These are phyloP conservation scores for Andinoacara biseriatus DNA, from an alignment of 2,113 vertebrate genomes.

Conservation along the genomic window DNA sequence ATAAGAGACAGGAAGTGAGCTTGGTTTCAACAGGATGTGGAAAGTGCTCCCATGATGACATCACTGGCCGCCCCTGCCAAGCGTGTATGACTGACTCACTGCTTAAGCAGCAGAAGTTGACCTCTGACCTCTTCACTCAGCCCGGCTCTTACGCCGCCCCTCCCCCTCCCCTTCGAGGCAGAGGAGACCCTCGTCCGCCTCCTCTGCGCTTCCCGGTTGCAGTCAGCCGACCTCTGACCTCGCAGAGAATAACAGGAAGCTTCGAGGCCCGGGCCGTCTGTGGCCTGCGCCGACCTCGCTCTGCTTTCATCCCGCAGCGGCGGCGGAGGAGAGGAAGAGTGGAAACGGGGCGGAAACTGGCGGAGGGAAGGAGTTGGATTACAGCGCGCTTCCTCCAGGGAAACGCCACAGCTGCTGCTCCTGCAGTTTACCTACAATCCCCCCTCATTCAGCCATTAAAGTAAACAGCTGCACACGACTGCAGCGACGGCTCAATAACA, in stretches of 20 bases:
- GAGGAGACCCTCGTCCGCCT: neutral
- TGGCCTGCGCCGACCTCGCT: neutral
- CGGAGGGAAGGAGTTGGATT: neutral
- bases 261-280: neutral
- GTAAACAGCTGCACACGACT: neutral
- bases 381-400: neutral
- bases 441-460: neutral
- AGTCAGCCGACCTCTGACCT: conserved; percentile 63
- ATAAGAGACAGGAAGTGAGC: conserved; percentile 62
- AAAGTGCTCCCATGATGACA: conserved; percentile 69
- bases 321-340: neutral
- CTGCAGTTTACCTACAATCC: neutral
- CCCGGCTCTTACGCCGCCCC: neutral
- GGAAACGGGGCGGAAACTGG: neutral
- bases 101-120: conserved; percentile 7
- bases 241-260: conserved; percentile 67
- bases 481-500: accelerated
- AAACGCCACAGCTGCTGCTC: neutral
- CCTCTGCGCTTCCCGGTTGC: conserved; percentile 37
- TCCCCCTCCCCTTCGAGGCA: neutral
- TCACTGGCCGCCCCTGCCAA: conserved; percentile 21
- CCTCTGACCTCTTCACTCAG: conserved; percentile 40
- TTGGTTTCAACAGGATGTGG: conserved; percentile 58
- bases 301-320: neutral
- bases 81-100: accelerated